phyloP scores from a whole-genome alignment of 1,140 invertebrate species.

The Helicoverpa zea region DNA sequence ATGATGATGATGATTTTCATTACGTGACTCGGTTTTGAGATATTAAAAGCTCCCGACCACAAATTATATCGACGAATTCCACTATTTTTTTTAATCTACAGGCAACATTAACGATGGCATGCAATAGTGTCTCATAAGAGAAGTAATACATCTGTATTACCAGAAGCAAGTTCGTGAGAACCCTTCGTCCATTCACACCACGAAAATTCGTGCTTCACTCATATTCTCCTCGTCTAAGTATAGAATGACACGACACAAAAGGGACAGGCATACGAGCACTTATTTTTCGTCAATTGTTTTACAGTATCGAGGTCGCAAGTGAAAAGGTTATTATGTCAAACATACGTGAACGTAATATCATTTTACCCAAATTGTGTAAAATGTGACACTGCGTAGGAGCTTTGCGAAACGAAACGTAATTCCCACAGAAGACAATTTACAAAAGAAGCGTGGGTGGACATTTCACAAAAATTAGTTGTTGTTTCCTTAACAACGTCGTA shows the following conservation, averaged over 20 bases:
- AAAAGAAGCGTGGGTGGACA: constrained; percentile 18
- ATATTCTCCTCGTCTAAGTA: neutral
- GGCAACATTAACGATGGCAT: too few relatives aligned
- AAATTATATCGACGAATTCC: too few relatives aligned
- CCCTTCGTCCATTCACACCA: neutral
- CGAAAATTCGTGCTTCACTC: too few relatives aligned
- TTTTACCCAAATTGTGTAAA: neutral
- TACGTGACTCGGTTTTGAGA: too few relatives aligned
- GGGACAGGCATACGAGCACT: neutral
- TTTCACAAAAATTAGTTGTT: constrained; percentile 17
- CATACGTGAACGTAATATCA: neutral
- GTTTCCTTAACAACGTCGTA: neutral
- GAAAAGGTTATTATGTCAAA: constrained; percentile 5
- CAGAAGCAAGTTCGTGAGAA: too few relatives aligned
- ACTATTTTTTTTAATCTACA: too few relatives aligned
- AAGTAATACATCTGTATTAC: too few relatives aligned
- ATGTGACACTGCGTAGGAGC: constrained; percentile 8
- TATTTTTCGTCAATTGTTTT: neutral
- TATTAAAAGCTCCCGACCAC: too few relatives aligned
- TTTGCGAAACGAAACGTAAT: neutral
- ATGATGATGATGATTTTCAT: too few relatives aligned
- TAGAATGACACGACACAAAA: neutral
- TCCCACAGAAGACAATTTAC: neutral
- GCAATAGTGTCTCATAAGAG: too few relatives aligned
- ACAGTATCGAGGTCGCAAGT: neutral